These are phyloP conservation scores for Hirtodrosophila duncani DNA, from an alignment of 2,888 invertebrate species.

Conservation along the genomic window DNA sequence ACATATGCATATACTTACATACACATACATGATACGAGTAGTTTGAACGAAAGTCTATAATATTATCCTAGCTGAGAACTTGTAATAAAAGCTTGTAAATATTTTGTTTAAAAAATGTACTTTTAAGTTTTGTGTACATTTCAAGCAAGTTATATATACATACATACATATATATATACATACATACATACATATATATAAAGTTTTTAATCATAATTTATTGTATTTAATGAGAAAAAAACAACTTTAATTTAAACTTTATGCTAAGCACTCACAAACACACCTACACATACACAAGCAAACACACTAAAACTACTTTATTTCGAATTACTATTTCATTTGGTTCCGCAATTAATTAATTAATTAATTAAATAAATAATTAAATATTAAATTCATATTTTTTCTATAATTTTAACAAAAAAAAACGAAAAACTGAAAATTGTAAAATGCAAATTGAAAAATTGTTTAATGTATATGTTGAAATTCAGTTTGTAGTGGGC, in stretches of 20 bases:
- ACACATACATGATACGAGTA: constrained; percentile 30
- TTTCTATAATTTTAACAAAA: constrained; percentile 26
- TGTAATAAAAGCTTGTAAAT: constrained; percentile 53
- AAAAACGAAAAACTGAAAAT: too few relatives aligned
- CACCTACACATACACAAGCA: constrained; percentile 14
- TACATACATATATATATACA: too few relatives aligned
- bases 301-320: constrained; percentile 43
- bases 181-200: constrained; percentile 2
- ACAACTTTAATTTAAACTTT: constrained; percentile 43
- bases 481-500: constrained; percentile 28
- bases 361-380: constrained; percentile 18
- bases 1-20: constrained; percentile 28
- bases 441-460: constrained; percentile 10
- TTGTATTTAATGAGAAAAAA: constrained; percentile 54
- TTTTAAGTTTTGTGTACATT: constrained; percentile 67
- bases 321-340: constrained; percentile 58
- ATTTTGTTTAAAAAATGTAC: constrained; percentile 43
- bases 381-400: constrained; percentile 45
- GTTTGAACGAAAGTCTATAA: too few relatives aligned
- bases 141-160: constrained; percentile 52
- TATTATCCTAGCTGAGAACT: constrained; percentile 47
- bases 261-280: constrained; percentile 19
- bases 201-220: constrained; percentile 57
- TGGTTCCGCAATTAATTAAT: constrained; percentile 39
- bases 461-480: constrained; percentile 66